A percentile compares a stretch with the other conserved stretches of the same genome.
Evolutionary conservation across 2,797 vertebrate species (phyloP).

Genomic region (Rhinoraja longicauda): DNA sequence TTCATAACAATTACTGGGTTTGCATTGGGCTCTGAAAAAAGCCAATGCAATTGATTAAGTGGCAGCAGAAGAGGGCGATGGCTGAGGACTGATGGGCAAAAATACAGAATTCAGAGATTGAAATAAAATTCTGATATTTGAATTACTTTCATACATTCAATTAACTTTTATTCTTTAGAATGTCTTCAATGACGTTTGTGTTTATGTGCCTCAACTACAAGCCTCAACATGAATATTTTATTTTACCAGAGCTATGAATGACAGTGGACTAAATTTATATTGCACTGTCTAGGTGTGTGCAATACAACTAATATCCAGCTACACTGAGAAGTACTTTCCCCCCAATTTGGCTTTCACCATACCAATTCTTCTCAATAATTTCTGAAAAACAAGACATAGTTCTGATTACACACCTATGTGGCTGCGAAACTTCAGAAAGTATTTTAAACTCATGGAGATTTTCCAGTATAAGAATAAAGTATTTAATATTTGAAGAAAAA

Average conservation of each 20-base stretch:
- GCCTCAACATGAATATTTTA: neutral
- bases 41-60: neutral
- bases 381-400: neutral
- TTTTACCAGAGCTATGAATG: neutral
- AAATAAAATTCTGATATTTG: too few species aligned
- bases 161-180: neutral
- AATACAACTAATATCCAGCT: neutral
- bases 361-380: neutral
- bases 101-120: too few species aligned
- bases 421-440: neutral
- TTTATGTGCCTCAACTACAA: neutral
- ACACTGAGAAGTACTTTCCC: neutral
- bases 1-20: too few species aligned
- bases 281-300: neutral
- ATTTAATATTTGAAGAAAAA: neutral
- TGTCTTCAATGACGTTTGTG: neutral
- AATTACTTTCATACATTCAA: neutral
- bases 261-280: neutral
- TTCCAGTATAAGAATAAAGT: neutral
- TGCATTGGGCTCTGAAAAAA: too few species aligned
- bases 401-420: neutral
- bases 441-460: neutral
- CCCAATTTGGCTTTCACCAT: neutral
- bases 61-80: too few species aligned
- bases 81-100: too few species aligned